phyloP scores from a whole-genome alignment of 1,140 invertebrate genomes.

The Cydia strobilella region DNA sequence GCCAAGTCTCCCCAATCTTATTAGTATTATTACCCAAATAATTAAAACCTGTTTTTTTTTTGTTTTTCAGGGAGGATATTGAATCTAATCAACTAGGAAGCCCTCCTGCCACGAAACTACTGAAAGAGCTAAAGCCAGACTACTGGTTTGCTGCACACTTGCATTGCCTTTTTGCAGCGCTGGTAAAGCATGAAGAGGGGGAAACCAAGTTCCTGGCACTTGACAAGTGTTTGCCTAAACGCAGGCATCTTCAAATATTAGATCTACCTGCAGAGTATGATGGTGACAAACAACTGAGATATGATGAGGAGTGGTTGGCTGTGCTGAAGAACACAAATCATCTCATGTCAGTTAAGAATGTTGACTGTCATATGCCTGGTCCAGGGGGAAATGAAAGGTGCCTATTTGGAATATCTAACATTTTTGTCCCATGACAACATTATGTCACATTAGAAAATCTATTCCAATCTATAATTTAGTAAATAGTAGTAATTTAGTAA shows the following conservation, averaged over 20 bases:
- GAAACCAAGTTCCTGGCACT: constrained; percentile 96
- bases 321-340: constrained; percentile 94
- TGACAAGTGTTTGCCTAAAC: constrained; percentile 96
- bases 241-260: constrained; percentile 88
- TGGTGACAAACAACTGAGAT: constrained; percentile 83
- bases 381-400: constrained; percentile 84
- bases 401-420: constrained; percentile 22
- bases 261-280: constrained; percentile 80
- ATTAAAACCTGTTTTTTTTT: not conserved
- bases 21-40: not conserved
- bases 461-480: too few species aligned
- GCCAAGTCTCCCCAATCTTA: too few species aligned
- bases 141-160: constrained; percentile 99
- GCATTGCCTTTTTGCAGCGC: constrained; percentile 96
- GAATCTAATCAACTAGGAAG: constrained; percentile 91
- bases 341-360: constrained; percentile 87
- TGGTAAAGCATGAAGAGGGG: constrained; percentile 85
- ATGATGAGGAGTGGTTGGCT: constrained; percentile 97
- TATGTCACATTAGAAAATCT: too few species aligned
- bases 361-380: constrained; percentile 89
- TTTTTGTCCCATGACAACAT: too few species aligned
- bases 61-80: constrained; percentile 87
- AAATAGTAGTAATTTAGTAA: too few species aligned
- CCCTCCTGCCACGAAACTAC: constrained; percentile 89
- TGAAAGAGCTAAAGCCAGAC: constrained; percentile 88